Evolutionary conservation across 2,797 vertebrate species (phyloP), one percentile per base, ranked within the genome.

Genomic region (Zenarchopterus dispar): DNA sequence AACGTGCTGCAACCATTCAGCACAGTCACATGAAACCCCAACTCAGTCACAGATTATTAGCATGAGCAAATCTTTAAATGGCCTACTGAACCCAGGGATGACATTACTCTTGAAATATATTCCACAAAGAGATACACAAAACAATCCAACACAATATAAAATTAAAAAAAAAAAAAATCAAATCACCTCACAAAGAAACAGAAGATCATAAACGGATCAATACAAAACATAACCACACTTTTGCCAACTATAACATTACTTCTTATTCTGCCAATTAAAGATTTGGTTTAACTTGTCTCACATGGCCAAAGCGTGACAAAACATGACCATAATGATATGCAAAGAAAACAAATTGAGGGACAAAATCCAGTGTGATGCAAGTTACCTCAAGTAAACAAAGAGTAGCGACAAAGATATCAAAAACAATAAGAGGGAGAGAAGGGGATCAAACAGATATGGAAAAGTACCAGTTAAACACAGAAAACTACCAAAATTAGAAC

Each of bases 1-100:
- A 81, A 78, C 41, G 8, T 74, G 75, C 54, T 68, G 70, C 43
- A 53, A 43, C 58, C 39, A 75, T 51, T 76, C 66, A 83, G 31
- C 16, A 53, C 58, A 68, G 75, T 89, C 89, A 90, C 80, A 82
- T 88, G 89, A 85, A 73, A 59, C 70, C 60, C 65, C 66, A 63
- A 67, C 56, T 42, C 15, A 47, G 33, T 56, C 52, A 52, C 26
- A 45, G 41, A 22, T 28, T 41, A 51, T 59, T 55, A 50, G n/a
- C 42, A 16, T 50, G 6, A 17, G 22, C 11, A 43, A 1, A n/a
- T 31, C 8, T 22, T 1, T 23, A 33, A 54, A 54, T 43, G 33
- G n/a, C 16, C 23, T 41, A 21, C 23, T 26, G 42, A 17, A 23
- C 22, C 15, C 4, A 24, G 49, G 26, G 10, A 33, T 11, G 23